Conservation (phyloP, 37 sponge, comb jelly and placozoan genomes). For the Geodia barretti region DNA sequence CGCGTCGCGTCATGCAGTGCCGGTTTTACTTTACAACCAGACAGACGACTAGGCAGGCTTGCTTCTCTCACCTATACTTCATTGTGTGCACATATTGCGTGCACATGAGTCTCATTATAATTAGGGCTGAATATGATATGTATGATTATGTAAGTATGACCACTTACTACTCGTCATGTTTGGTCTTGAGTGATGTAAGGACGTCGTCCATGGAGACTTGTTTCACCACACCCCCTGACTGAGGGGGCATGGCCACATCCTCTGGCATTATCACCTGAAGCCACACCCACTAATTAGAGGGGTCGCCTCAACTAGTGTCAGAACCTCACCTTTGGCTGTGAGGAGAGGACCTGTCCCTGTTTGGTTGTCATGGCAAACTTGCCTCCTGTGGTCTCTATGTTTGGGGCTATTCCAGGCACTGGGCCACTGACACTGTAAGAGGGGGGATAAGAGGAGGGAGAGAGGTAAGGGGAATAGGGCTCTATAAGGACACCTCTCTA, state of each 20-base stretch:
- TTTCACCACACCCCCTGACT: slow-evolving; percentile 10
- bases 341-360: slow-evolving; percentile 17
- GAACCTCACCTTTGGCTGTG: slow-evolving; percentile 32
- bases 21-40: no score
- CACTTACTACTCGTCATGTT: neutral
- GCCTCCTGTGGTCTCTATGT: slow-evolving; percentile 35
- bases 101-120: no score
- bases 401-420: slow-evolving; percentile 31
- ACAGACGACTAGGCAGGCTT: no score
- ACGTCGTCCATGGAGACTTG: neutral
- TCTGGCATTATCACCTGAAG: slow-evolving; percentile 12
- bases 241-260: slow-evolving; percentile 48
- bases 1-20: no score
- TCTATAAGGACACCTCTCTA: no score
- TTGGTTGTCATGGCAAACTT: slow-evolving; percentile 44
- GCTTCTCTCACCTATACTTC: no score
- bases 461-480: no score
- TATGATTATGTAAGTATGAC: neutral
- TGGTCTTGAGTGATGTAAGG: neutral
- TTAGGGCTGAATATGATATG: slow-evolving; percentile 4
- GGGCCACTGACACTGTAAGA: slow-evolving; percentile 70
- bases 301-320: slow-evolving; percentile 1
- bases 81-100: no score
- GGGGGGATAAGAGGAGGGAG: no score
- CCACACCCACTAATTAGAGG: no score